Evolutionary conservation across 2,797 vertebrate species (phyloP), one percentile per base, ranked within the genome.

Genomic region (Pogoniulus pusillus): DNA sequence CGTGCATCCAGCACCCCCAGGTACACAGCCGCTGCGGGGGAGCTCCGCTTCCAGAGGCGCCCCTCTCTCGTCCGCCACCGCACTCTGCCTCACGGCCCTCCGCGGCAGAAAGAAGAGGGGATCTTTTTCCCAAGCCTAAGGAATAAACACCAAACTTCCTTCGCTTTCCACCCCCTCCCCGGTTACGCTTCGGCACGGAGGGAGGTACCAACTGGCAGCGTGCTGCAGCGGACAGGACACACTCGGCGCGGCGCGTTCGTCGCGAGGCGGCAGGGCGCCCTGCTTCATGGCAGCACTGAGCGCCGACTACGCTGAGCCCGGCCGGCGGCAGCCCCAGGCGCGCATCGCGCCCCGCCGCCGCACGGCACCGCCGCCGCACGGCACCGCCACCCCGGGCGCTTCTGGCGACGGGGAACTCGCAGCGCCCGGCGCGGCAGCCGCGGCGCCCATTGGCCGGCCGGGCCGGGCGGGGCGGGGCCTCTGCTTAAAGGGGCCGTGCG

Each of bases 401-500:
- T 55, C 47, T 68, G 66, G 85, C 91, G 80, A 82, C 87, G 86
- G 64, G 81, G 88, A 95, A 95, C 95, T 95, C 81, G 93, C 24
- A 92, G 58, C 87, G 6, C 94, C 92, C 93, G 79, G 88, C 80
- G 71, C 80, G 39, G 88, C 83, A 51, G 81, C 72, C 63, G n/a
- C 39, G 60, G 66, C 43, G 55, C 90, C 92, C 72, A 95, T 96
- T 96, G 96, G 96, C 74, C 83, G 63, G 77, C 2, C 62, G 27
- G 51, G 87, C 64, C 79, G 91, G 85, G 14, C 66, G 65, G 88
- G 96, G 94, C 85, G 66, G 93, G 59, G 78, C 92, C 92, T 95
- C 63, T 29, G 68, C 93, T 97, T 96, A 97, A 97, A 96, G 96
- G 90, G 82, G 26, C 72, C 58, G 10, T 27, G n/a, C 8, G 37